phyloP scores from a whole-genome alignment of 2,113 vertebrate genomes.

The Hirundichthys speculiger region DNA sequence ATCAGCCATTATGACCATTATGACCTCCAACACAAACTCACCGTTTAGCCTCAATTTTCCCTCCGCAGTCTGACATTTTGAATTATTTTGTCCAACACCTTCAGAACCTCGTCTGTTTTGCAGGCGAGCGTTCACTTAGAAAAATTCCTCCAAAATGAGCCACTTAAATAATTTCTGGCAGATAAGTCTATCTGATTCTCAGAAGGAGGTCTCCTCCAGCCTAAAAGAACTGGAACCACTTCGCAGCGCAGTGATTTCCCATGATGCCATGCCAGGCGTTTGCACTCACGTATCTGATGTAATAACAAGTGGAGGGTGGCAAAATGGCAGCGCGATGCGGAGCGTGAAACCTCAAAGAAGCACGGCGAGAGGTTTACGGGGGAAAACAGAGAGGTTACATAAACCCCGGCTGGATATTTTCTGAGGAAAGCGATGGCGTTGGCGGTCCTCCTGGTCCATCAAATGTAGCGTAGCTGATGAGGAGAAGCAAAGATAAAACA shows the following conservation, averaged over 20 bases:
- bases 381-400: neutral
- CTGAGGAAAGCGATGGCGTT: conserved; percentile 1
- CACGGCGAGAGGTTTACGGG: neutral
- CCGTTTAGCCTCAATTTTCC: neutral
- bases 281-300: conserved; percentile 55
- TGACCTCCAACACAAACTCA: neutral
- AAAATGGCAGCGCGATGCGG: conserved; percentile 7
- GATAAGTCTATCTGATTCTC: conserved; percentile 74
- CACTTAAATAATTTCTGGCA: conserved; percentile 49
- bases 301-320: conserved; percentile 37
- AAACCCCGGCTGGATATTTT: neutral
- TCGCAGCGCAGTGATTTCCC: conserved; percentile 37
- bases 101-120: neutral
- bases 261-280: conserved; percentile 24
- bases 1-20: neutral
- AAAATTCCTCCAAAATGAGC: conserved; percentile 40
- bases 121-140: conserved; percentile 55
- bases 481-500: neutral
- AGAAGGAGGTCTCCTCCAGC: conserved; percentile 62
- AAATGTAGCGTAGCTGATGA: neutral
- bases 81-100: neutral
- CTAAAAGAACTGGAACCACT: conserved; percentile 32
- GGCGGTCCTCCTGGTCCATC: conserved; percentile 4
- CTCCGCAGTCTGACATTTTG: neutral
- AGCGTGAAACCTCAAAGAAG: neutral